These are phyloP conservation scores for Tupiocoris notatus DNA, from an alignment of 2,888 invertebrate species.

Conservation along the genomic window DNA sequence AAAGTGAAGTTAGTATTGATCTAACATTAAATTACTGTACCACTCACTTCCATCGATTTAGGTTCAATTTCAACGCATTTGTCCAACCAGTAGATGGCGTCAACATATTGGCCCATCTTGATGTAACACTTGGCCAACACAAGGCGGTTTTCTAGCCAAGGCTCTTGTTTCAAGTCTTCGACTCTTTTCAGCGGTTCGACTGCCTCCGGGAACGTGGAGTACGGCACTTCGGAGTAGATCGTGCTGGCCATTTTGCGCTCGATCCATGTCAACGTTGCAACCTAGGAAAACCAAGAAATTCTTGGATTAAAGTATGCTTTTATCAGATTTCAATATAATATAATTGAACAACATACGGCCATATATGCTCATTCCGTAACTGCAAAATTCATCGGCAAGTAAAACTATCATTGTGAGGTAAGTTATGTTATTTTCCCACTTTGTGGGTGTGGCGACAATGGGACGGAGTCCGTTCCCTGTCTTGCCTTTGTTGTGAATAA, in stretches of 20 bases:
- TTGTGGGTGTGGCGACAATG: too few relatives aligned
- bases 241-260: slow-evolving; percentile 66
- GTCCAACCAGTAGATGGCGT: slow-evolving; percentile 58
- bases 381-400: too few relatives aligned
- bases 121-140: slow-evolving; percentile 58
- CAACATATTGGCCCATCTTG: slow-evolving; percentile 54
- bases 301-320: too few relatives aligned
- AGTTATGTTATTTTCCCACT: too few relatives aligned
- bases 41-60: slow-evolving; percentile 49
- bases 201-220: slow-evolving; percentile 63
- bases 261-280: slow-evolving; percentile 63
- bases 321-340: too few relatives aligned
- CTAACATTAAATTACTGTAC: not conserved
- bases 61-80: slow-evolving; percentile 48
- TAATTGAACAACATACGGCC: too few relatives aligned
- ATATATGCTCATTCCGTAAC: too few relatives aligned
- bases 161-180: slow-evolving; percentile 57
- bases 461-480: too few relatives aligned
- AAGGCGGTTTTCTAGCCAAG: slow-evolving; percentile 62
- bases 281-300: too few relatives aligned
- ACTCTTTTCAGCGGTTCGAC: slow-evolving; percentile 59
- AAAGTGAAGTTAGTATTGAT: not conserved
- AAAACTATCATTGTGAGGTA: too few relatives aligned
- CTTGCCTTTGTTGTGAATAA: too few relatives aligned
- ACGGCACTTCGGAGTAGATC: slow-evolving; percentile 65